Percentiles rank a stretch among this genome's conserved stretches.
phyloP scores from a whole-genome alignment of 2,797 vertebrate species.

The Gadopsis bispinosus region DNA sequence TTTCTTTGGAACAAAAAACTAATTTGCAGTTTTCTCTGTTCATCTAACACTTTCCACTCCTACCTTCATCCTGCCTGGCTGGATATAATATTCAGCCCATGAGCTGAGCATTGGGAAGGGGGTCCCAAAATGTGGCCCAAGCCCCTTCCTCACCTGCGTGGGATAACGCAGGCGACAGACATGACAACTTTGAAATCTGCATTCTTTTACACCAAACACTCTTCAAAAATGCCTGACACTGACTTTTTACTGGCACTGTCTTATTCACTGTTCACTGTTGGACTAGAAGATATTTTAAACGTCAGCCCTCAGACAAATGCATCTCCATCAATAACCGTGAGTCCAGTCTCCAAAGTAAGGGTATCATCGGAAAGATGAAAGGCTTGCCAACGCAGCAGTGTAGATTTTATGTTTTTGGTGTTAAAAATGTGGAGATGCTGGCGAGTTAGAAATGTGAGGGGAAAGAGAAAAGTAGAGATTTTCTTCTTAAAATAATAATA shows the following conservation, averaged over 20 bases:
- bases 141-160: conserved; percentile 47
- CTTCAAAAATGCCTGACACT: conserved; percentile 25
- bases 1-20: conserved; percentile 2
- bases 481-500: too few relatives aligned
- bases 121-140: conserved; percentile 36
- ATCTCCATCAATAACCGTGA: too few relatives aligned
- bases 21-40: conserved; percentile 31
- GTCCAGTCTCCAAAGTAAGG: too few relatives aligned
- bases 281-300: too few relatives aligned
- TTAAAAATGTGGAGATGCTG: too few relatives aligned
- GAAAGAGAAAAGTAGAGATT: too few relatives aligned
- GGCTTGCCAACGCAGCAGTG: too few relatives aligned
- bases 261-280: conserved; percentile 7
- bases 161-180: background rate
- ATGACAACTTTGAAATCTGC: conserved; percentile 34
- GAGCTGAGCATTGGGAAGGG: conserved; percentile 17
- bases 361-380: too few relatives aligned
- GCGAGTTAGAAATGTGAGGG: too few relatives aligned
- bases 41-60: conserved; percentile 23
- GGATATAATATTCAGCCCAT: conserved; percentile 31
- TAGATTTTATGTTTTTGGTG: too few relatives aligned
- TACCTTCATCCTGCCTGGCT: conserved; percentile 17
- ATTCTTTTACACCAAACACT: conserved; percentile 17
- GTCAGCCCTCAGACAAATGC: too few relatives aligned
- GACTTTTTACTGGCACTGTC: conserved; percentile 15